phyloP scores from a whole-genome alignment of 2,113 vertebrate species.

The Platysteira castanea region DNA sequence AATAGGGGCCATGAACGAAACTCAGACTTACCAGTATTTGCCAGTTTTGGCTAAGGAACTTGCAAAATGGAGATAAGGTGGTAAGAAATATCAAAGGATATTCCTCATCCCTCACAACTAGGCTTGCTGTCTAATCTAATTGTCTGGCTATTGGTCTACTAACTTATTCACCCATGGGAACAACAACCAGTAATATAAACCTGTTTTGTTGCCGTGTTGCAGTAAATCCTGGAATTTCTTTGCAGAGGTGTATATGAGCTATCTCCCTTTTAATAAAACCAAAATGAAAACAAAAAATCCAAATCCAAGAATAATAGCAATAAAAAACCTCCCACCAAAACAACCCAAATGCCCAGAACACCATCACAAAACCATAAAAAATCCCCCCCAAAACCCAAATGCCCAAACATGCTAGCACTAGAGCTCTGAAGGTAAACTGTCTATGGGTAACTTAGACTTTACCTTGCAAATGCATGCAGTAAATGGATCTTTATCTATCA shows the following conservation, averaged over 20 bases:
- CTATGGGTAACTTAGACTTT: neutral
- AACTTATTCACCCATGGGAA: neutral
- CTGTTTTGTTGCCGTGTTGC: neutral
- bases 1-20: neutral
- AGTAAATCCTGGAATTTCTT: neutral
- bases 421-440: neutral
- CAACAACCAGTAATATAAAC: neutral
- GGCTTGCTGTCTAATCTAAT: neutral
- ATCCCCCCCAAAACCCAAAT: too few species aligned
- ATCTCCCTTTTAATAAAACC: too few species aligned
- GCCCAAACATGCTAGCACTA: neutral
- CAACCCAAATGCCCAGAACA: too few species aligned
- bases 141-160: neutral
- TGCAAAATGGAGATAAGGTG: neutral
- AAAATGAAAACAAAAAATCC: neutral
- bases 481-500: neutral
- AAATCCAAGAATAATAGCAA: neutral
- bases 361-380: neutral
- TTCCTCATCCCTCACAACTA: neutral
- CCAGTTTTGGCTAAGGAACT: neutral
- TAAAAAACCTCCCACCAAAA: rapidly evolving
- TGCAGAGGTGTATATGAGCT: neutral
- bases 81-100: neutral
- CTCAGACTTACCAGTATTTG: neutral
- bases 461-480: neutral